A percentile compares a stretch with the other conserved stretches of the same genome.
These are phyloP conservation scores for Coleophora deauratella DNA, from an alignment of 2,888 invertebrate genomes.

Conservation along the genomic window DNA sequence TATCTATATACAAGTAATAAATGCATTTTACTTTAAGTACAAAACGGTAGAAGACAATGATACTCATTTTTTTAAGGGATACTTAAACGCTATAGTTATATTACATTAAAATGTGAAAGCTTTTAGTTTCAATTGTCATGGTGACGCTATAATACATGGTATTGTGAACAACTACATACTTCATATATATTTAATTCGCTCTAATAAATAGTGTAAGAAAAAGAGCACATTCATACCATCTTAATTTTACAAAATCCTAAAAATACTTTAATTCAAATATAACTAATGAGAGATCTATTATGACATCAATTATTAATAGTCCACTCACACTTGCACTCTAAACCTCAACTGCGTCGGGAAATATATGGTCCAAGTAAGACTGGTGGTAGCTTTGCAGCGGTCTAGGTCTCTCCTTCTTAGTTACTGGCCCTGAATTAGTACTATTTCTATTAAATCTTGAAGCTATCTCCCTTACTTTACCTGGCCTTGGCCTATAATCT, in stretches of 20 bases:
- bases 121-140: constrained; percentile 15
- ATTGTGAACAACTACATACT: background rate
- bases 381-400: constrained; percentile 74
- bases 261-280: background rate
- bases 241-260: constrained; percentile 3
- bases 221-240: constrained; percentile 3
- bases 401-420: constrained; percentile 66
- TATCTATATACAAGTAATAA: constrained; percentile 19
- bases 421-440: constrained; percentile 28
- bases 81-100: background rate
- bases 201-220: constrained; percentile 1
- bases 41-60: constrained; percentile 7
- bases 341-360: constrained; percentile 71
- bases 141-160: constrained; percentile 3
- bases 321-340: constrained; percentile 18
- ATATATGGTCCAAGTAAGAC: constrained; percentile 76
- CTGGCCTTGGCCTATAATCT: constrained; percentile 48
- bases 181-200: constrained; percentile 8
- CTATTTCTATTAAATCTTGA: constrained; percentile 56
- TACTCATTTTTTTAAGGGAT: no score
- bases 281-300: constrained; percentile 14
- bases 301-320: constrained; percentile 14
- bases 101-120: constrained; percentile 11
- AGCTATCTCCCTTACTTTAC: constrained; percentile 63
- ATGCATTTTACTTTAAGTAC: constrained; percentile 31